phyloP scores from a whole-genome alignment of 2,797 vertebrate genomes.

The Nothura maculosa region DNA sequence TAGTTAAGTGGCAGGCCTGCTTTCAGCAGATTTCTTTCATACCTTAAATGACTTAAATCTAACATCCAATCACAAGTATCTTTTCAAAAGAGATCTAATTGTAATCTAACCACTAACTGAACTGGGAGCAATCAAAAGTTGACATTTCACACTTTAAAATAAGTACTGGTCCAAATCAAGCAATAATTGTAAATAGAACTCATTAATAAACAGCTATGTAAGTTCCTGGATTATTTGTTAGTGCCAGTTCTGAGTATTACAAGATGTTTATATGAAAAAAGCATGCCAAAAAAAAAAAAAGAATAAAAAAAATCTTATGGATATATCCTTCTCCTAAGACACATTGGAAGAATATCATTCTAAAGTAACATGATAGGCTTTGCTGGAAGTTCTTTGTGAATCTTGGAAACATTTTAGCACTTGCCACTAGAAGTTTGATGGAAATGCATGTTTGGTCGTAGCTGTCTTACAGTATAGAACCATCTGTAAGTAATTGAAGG shows the following conservation, averaged over 20 bases:
- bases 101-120: not conserved
- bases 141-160: not conserved
- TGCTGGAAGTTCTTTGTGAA: not conserved
- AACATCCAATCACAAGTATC: not conserved
- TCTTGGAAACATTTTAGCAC: not conserved
- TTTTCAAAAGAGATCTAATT: not conserved
- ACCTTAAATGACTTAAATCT: not conserved
- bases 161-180: not conserved
- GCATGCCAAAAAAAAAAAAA: not conserved
- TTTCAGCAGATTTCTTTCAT: not conserved
- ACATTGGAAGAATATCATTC: not conserved
- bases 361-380: not conserved
- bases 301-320: not conserved
- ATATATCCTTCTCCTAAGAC: not conserved
- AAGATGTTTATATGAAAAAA: not conserved
- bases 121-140: not conserved
- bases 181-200: not conserved
- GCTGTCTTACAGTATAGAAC: not conserved
- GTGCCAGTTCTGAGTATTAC: fast-evolving
- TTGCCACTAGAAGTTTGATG: not conserved
- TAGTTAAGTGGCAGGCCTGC: not conserved
- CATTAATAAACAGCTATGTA: not conserved
- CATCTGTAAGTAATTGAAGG: not conserved
- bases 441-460: not conserved
- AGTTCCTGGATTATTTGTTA: not conserved